Evolutionary conservation across 2,888 invertebrate genomes (phyloP).

Genomic region (Euplexia lucipara): DNA sequence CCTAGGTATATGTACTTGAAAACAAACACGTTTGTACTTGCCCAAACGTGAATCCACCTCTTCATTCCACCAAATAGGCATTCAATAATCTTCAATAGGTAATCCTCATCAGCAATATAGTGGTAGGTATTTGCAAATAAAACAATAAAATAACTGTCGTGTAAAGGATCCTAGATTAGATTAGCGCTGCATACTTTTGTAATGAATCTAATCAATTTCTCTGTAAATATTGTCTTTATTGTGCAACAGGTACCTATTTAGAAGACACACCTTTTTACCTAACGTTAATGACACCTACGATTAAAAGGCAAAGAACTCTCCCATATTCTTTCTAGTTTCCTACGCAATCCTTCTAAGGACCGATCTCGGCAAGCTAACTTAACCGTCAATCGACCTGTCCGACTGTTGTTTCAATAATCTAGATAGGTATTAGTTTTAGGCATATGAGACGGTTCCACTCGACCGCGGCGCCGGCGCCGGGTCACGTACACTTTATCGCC

Average conservation of each 20-base stretch:
- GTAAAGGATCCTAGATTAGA: conserved; percentile 25
- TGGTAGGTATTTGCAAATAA: conserved; percentile 24
- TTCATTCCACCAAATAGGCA: neutral
- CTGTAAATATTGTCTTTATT: conserved; percentile 20
- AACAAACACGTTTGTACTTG: too few species aligned
- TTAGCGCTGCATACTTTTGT: conserved; percentile 21
- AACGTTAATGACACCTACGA: neutral
- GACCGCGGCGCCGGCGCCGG: conserved; percentile 19
- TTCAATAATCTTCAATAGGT: neutral
- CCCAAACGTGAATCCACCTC: too few species aligned
- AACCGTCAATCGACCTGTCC: neutral
- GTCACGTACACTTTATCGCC: conserved; percentile 53
- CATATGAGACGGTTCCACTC: conserved; percentile 17
- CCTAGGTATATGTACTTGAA: too few species aligned
- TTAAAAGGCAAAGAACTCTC: neutral
- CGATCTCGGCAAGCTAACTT: neutral
- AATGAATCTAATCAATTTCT: conserved; percentile 24
- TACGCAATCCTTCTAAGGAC: too few species aligned
- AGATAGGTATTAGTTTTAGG: neutral
- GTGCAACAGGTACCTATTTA: conserved; percentile 22
- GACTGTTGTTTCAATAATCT: too few species aligned
- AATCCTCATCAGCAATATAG: conserved; percentile 21
- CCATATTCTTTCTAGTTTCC: neutral
- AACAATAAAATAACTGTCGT: conserved; percentile 11
- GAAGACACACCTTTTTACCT: conserved; percentile 4